Evolutionary conservation across 2,888 invertebrate species (phyloP), one percentile per base, ranked within the genome.

Genomic region (Octonoba sinensis): DNA sequence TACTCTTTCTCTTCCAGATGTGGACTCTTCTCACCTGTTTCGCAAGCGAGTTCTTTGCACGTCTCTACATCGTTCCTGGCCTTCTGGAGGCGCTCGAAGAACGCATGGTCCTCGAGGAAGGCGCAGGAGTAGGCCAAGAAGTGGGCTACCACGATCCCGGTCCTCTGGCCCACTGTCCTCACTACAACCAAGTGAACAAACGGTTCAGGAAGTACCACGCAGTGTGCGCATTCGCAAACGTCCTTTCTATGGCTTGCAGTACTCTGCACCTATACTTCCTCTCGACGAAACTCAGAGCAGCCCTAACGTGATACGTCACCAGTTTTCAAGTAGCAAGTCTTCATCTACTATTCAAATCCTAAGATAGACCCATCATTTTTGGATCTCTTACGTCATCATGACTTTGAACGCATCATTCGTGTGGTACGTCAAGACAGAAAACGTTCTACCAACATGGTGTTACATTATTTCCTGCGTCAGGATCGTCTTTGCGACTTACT

Each of bases 141-240:
- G 69, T 95, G 79, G 95, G 95, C 59, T 91, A 91, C 86, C 91
- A 94, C 86, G 90, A 93, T 59, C 90, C 93, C 44, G 93, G 94
- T 4, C 69, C 71, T 91, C 89, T 95, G 36, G 91, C 92, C 20
- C 91, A 93, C 87, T 95, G 95, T 87, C 94, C 94, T 0, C 93
- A 93, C 87, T 96, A 95, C 89, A 90, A 93, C 85, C 92, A 92
- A 86, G 91, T 95, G 18, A 92, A 95, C 87, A 91, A 91, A 85
- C 90, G 91, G 46, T 96, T 96, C 89, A 91, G 95, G 69, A 91
- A 91, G 57, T 91, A 93, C 71, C 96, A 96, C 89, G 92, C 93
- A 87, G 90, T 90, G 82, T 93, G 95, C 86, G 95, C 95, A 16
- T 92, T 94, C 88, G 94, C 94, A 76, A 95, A 95, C 87, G 91